A percentile compares a stretch with the other conserved stretches of the same genome.
These are phyloP conservation scores for Papilio gigon DNA, from an alignment of 2,888 invertebrate species.

Conservation along the genomic window DNA sequence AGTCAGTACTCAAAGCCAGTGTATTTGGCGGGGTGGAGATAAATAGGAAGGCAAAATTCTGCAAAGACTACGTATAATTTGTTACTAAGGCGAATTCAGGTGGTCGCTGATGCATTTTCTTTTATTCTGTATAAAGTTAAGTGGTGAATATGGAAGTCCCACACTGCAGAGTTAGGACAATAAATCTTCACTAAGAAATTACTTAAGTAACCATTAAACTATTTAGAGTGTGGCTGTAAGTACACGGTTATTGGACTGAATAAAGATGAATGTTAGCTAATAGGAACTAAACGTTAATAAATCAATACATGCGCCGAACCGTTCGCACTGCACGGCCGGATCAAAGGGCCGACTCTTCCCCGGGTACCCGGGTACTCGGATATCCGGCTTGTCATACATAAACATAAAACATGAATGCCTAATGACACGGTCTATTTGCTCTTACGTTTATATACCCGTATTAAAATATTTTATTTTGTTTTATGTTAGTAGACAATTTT, in stretches of 20 bases:
- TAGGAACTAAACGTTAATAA: conserved; percentile 63
- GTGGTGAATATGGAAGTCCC: too few relatives aligned
- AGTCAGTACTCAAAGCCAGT: too few relatives aligned
- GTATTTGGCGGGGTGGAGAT: too few relatives aligned
- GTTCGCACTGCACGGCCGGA: conserved; percentile 42
- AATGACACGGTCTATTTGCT: conserved; percentile 36
- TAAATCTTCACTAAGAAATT: neutral
- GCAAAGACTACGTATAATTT: too few relatives aligned
- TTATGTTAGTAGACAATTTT: too few relatives aligned
- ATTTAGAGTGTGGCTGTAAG: neutral
- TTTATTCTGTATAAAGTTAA: too few relatives aligned
- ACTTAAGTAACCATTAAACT: neutral
- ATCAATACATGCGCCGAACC: conserved; percentile 56
- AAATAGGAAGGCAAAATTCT: too few relatives aligned
- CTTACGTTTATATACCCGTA: neutral
- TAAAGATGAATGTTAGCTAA: conserved; percentile 54
- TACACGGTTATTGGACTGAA: conserved; percentile 17
- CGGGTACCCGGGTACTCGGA: conserved; percentile 36
- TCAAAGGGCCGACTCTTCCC: conserved; percentile 42
- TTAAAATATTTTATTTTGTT: too few relatives aligned
- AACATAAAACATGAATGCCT: conserved; percentile 41
- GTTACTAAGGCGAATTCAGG: too few relatives aligned
- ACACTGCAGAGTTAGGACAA: too few relatives aligned
- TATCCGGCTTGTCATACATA: conserved; percentile 35
- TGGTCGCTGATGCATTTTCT: too few relatives aligned